Percentiles rank a stretch among this genome's conserved stretches.
These are phyloP conservation scores for Cynopterus sphinx DNA, from an alignment of 2,797 vertebrate genomes.

Conservation along the genomic window DNA sequence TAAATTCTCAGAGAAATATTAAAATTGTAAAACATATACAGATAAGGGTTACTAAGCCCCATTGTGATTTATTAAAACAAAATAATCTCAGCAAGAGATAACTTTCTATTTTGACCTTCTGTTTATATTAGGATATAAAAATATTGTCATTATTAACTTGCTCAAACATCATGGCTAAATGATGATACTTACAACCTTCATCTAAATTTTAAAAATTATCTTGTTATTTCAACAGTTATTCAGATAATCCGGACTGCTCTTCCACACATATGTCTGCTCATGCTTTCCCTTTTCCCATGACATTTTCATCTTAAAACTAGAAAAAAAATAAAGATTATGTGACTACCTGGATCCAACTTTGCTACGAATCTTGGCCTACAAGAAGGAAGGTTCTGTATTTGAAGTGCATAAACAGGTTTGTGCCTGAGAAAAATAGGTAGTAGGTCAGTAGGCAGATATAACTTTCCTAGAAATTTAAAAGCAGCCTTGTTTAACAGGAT, in stretches of 20 bases:
- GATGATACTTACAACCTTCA: neutral
- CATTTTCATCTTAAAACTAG: neutral
- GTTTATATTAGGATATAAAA: neutral
- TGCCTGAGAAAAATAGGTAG: neutral
- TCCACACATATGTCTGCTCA: neutral
- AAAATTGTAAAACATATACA: neutral
- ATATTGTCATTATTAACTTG: neutral
- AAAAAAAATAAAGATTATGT: neutral
- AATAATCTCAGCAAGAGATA: neutral
- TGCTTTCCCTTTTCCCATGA: neutral
- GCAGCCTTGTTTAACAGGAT: neutral
- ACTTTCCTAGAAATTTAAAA: neutral
- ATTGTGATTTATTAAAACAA: slow-evolving; percentile 32
- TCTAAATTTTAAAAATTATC: neutral
- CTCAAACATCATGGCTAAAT: neutral
- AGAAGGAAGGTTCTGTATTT: neutral
- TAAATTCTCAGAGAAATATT: neutral
- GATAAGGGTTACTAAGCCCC: neutral
- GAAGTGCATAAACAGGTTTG: neutral
- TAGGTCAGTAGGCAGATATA: too few species aligned
- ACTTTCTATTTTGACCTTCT: neutral
- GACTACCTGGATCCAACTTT: neutral
- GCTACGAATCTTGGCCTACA: neutral
- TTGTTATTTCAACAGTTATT: neutral
- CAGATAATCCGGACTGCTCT: neutral